Base-by-base conservation (phyloP, 2,113 vertebrate species). In the Talpa occidentalis region DNA sequence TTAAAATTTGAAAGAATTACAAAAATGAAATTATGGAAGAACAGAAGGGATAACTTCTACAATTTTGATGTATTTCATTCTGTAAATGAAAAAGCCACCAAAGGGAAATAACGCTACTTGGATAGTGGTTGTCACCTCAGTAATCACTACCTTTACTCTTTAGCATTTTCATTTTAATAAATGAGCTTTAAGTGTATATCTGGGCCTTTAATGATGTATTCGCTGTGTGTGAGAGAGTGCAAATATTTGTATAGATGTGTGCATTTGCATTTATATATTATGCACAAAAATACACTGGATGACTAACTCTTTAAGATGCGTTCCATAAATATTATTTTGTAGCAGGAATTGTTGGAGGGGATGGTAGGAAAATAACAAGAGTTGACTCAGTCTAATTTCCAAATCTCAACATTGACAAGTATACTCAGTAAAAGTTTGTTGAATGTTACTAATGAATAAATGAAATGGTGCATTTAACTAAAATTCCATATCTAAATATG, bases 281-380 rank as follows among this genome's bases (percentile, higher is more conserved):
- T 14, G 9, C 26, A 10, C 14, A 74, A 35, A 40, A 52, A 67
- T 44, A 59, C 17, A 49, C 19, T 40, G 77, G 24, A 26, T 84
- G 47, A 72, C 62, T 74, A 70, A 76, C 24, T 86, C 42, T 88
- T 94, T 91, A 77, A 90, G 54, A 80, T 52, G 84, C 47, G 49
- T 32, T 37, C 52, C 84, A n/a, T 74, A 94, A 95, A 49, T 64
- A 73, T 78, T 40, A 83, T 30, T 79, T 74, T 72, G 62, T 21
- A 82, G 40, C 26, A 74, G 10, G 24, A 78, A 47, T 62, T 69
- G 22, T 91, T 77, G 19, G 70, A 76, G 77, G 72, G 15, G 15
- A 78, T 69, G 37, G 22, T 47, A 67, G 74, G 26, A 81, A 94
- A 56, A 54, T 47, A 62, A 78, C 11, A 76, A 26, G 32, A 49